A percentile compares a stretch with the other conserved stretches of the same genome.
Conservation (phyloP, 2,888 invertebrate species). For the Aleiodes alternator region DNA sequence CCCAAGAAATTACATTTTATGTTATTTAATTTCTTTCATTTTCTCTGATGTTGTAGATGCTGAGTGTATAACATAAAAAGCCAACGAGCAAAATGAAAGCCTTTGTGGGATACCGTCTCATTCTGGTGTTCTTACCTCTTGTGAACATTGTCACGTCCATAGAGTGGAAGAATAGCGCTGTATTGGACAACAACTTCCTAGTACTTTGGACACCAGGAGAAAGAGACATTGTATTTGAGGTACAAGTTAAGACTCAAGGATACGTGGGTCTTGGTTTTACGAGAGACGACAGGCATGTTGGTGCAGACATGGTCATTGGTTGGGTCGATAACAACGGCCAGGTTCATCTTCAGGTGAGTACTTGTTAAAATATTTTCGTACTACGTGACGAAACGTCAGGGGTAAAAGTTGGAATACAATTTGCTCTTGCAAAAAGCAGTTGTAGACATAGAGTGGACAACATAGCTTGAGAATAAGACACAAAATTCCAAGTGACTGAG, state of each 20-base stretch:
- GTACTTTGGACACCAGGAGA: slow-evolving; percentile 85
- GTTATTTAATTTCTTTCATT: slow-evolving; percentile 32
- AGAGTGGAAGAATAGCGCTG: slow-evolving; percentile 79
- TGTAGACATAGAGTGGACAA: slow-evolving; percentile 2
- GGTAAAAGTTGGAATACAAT: background rate
- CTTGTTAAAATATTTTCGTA: slow-evolving; percentile 10
- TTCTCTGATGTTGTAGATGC: slow-evolving; percentile 55
- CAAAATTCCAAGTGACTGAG: background rate
- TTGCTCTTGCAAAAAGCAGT: background rate
- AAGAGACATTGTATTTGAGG: slow-evolving; percentile 88
- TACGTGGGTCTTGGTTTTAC: slow-evolving; percentile 93
- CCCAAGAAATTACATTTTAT: background rate
- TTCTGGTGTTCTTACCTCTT: slow-evolving; percentile 59
- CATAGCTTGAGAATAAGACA: background rate
- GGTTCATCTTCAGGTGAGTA: slow-evolving; percentile 88
- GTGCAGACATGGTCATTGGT: slow-evolving; percentile 91
- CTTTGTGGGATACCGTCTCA: slow-evolving; percentile 60
- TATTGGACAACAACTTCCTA: slow-evolving; percentile 79
- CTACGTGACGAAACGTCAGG: slow-evolving; percentile 33
- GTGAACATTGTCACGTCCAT: slow-evolving; percentile 63
- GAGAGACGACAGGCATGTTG: slow-evolving; percentile 85
- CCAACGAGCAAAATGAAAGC: slow-evolving; percentile 65
- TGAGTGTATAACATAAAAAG: slow-evolving; percentile 47
- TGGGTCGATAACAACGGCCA: slow-evolving; percentile 89
- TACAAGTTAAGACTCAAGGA: slow-evolving; percentile 89